Base-by-base conservation (phyloP, 1,140 invertebrate species). In the Papilio dardanus region DNA sequence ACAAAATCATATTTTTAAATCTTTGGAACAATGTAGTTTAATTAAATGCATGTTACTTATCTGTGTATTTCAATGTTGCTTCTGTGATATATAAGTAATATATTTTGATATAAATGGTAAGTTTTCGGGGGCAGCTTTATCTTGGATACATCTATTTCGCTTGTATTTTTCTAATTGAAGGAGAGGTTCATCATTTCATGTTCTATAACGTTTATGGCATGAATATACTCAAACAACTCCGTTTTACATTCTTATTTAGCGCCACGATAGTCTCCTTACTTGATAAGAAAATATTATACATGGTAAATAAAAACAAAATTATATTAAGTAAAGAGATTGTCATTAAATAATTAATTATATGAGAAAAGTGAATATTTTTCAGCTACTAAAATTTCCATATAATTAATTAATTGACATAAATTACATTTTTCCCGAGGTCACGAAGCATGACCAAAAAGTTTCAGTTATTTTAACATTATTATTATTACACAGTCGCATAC, bases 401-500 rank as follows among this genome's bases (percentile, higher is more conserved):
- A 54, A 54, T 24, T 54, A 66, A 33, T 66, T n/a, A 66, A 30
- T 33, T 12, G 62, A 16, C n/a, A n/a, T 31, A 65, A 14, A 62
- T 62, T 65, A 31, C 0, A 66, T 31, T 66, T 31, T 54, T 16
- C 16, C 30, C 31, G 24, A n/a, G 24, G 21, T 62, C 28, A 14
- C 5, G 3, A 66, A n/a, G 62, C 62, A 31, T 66, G 30, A 19
- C 28, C 7, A 3, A 30, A n/a, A 30, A 66, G 16, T 16, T 46
- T 24, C 19, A n/a, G 35, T 76, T 75, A 31, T 14, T 67, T 31
- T 76, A 75, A 76, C n/a, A 69, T 42, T 71, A 76, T 67, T 54
- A 69, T 79, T 79, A 78, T 79, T 37, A 74, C 74, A 71, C 84
- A 92, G 87, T 88, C 69, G 80, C 88, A 14, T 93, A 93, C 75